Evolutionary conservation across 2,113 vertebrate genomes (phyloP).

Genomic region (Chlamydotis undulata): DNA sequence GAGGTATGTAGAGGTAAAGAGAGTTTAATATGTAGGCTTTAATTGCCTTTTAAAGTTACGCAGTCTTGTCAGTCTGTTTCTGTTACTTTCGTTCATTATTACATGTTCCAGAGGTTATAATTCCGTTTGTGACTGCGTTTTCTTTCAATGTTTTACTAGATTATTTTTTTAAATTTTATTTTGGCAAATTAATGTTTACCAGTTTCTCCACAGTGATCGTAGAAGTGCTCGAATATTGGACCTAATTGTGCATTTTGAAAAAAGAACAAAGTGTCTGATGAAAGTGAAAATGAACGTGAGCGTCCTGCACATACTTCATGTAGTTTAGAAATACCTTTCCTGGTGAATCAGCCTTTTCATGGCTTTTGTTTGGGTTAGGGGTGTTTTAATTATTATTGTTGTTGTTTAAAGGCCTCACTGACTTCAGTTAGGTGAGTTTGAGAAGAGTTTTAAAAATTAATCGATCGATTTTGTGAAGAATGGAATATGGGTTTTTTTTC

Average conservation of each 20-base stretch:
- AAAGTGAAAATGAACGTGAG: background rate
- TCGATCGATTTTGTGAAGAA: background rate
- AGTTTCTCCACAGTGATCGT: background rate
- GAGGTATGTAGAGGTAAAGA: background rate
- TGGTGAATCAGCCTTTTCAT: background rate
- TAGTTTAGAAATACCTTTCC: background rate
- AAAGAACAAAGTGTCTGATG: background rate
- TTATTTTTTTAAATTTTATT: background rate
- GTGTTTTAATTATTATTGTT: background rate
- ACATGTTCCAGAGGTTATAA: background rate
- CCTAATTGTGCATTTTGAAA: background rate
- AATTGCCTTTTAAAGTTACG: background rate
- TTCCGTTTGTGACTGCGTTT: background rate
- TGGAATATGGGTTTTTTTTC: background rate
- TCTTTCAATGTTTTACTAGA: background rate
- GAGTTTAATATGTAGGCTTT: background rate
- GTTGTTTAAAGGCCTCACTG: background rate
- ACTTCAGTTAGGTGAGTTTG: background rate
- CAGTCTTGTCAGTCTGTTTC: background rate
- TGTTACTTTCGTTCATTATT: background rate
- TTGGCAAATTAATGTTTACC: background rate
- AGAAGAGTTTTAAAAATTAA: background rate
- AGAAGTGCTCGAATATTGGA: background rate
- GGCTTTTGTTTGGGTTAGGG: background rate
- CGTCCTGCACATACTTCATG: background rate